These are phyloP conservation scores for Solen grandis DNA, from an alignment of 1,140 invertebrate species.

Conservation along the genomic window DNA sequence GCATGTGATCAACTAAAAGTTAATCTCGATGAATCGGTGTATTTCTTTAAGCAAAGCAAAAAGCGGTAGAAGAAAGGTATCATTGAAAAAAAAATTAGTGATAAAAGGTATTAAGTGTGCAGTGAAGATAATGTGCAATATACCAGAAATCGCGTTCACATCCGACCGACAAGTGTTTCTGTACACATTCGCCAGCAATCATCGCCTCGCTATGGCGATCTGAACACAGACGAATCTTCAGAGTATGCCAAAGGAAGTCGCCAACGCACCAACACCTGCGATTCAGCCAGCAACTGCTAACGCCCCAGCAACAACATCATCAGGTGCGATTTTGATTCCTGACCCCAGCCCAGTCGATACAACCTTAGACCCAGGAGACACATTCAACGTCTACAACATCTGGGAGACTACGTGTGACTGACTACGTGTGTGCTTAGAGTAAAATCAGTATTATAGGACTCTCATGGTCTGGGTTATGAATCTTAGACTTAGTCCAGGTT, in stretches of 20 bases:
- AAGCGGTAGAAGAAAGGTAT: neutral
- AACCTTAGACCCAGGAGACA: neutral
- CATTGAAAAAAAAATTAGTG: neutral
- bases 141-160: constrained; percentile 6
- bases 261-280: neutral
- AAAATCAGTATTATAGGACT: too few species aligned
- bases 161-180: neutral
- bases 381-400: neutral
- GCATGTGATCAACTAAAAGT: too few species aligned
- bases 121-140: neutral
- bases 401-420: neutral
- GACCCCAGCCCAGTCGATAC: neutral
- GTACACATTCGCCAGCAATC: constrained; percentile 2
- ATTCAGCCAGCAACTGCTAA: neutral
- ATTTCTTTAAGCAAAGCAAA: constrained; percentile 3
- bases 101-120: neutral
- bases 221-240: neutral
- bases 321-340: neutral
- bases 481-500: too few species aligned
- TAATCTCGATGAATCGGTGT: too few species aligned
- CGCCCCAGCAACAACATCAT: neutral
- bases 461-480: too few species aligned
- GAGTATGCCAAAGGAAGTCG: neutral
- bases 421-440: too few species aligned
- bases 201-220: neutral